A percentile compares a stretch with the other conserved stretches of the same genome.
Conservation (phyloP, 1,140 invertebrate species). For the Geopemphigus sp. region DNA sequence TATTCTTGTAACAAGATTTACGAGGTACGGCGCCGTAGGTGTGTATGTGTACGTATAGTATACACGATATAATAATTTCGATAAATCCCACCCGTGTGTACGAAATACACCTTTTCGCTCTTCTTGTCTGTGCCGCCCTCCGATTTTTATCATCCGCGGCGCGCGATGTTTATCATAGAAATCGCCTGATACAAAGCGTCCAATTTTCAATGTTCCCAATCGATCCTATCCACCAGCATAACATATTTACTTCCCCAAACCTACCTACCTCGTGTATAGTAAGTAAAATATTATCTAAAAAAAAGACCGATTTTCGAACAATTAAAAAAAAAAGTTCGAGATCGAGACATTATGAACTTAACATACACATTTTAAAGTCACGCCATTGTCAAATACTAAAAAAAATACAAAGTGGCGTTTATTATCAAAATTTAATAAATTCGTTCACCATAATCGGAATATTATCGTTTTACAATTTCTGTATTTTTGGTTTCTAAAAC, state of each 20-base stretch:
- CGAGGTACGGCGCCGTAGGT: background rate
- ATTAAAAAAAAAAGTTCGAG: background rate
- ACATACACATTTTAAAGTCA: too few relatives aligned
- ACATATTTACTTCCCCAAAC: too few relatives aligned
- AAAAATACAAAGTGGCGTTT: too few relatives aligned
- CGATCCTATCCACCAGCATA: background rate
- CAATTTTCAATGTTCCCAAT: background rate
- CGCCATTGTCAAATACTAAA: too few relatives aligned
- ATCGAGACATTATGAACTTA: background rate
- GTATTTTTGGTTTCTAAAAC: too few relatives aligned
- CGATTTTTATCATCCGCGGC: conserved; percentile 1
- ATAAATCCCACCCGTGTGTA: conserved; percentile 1
- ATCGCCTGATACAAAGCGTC: conserved; percentile 12
- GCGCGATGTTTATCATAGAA: conserved; percentile 11
- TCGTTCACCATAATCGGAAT: too few relatives aligned
- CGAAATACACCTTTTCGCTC: conserved; percentile 18
- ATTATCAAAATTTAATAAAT: too few relatives aligned
- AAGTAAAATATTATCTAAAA: too few relatives aligned
- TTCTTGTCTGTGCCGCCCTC: too few relatives aligned
- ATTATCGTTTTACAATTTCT: too few relatives aligned
- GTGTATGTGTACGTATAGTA: background rate
- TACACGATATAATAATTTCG: background rate
- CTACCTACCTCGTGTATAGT: background rate
- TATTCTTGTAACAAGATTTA: conserved; percentile 23
- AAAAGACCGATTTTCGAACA: too few relatives aligned